Percentiles rank a stretch among this genome's conserved stretches.
Conservation (phyloP, 2,888 invertebrate species). For the Leptinotarsa peninsularis region DNA sequence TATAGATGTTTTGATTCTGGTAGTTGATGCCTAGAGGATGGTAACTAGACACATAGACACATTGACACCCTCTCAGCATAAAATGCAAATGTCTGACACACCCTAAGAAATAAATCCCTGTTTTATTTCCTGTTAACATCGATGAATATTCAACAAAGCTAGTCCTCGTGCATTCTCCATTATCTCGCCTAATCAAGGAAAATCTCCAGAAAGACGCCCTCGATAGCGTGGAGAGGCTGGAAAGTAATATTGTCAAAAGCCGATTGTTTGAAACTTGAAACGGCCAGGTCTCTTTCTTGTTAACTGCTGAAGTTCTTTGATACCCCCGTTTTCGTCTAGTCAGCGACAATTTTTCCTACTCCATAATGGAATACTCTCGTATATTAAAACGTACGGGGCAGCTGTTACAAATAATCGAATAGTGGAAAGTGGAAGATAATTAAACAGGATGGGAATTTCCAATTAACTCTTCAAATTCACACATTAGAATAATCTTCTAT, state of each 20-base stretch:
- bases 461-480: too few relatives aligned
- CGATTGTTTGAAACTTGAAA: constrained; percentile 12
- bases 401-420: background rate
- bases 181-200: constrained; percentile 13
- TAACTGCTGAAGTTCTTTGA: background rate
- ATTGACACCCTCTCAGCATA: background rate
- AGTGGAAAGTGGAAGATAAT: background rate
- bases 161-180: background rate
- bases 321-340: background rate
- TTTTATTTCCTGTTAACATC: background rate
- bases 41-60: background rate
- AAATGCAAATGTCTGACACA: background rate
- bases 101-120: background rate
- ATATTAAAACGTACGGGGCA: background rate
- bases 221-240: constrained; percentile 15
- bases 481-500: too few relatives aligned
- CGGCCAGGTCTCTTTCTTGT: constrained; percentile 9
- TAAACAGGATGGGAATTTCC: too few relatives aligned
- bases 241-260: constrained; percentile 22
- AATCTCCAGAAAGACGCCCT: constrained; percentile 5
- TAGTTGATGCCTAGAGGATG: background rate
- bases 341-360: background rate
- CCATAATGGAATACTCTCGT: background rate
- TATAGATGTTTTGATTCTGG: too few relatives aligned
- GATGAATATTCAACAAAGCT: constrained; percentile 6